A percentile compares a stretch with the other conserved stretches of the same genome.
phyloP scores from a whole-genome alignment of 2,888 invertebrate species.

The Sepioteuthis lessoniana region DNA sequence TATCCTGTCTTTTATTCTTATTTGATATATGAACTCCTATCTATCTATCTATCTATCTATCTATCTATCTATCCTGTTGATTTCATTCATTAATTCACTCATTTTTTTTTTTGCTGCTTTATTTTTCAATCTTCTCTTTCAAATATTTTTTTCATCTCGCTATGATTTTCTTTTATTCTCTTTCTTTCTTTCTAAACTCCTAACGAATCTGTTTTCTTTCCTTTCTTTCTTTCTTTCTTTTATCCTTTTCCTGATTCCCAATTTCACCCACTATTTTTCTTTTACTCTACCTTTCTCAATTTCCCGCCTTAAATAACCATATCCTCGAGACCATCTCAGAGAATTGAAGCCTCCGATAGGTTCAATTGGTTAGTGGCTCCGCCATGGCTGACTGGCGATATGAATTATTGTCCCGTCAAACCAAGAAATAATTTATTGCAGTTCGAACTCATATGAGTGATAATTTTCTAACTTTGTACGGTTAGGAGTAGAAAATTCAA shows the following conservation, averaged over 20 bases:
- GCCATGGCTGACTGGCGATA: conserved; percentile 6
- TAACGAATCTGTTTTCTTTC: too few species aligned
- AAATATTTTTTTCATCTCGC: too few species aligned
- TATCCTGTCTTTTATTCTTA: too few species aligned
- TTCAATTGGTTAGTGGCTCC: not conserved
- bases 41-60: too few species aligned
- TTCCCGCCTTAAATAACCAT: not conserved
- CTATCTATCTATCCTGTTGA: too few species aligned
- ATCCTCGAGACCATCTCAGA: not conserved
- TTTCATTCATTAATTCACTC: too few species aligned
- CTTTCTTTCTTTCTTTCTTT: not conserved
- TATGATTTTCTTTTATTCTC: too few species aligned
- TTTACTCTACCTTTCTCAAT: not conserved
- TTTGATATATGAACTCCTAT: too few species aligned
- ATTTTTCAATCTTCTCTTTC: too few species aligned
- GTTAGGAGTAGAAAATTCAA: not conserved
- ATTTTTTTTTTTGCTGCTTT: too few species aligned
- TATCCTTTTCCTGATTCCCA: not conserved
- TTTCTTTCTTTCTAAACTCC: too few species aligned
- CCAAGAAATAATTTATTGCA: conserved; percentile 33
- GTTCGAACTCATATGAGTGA: not conserved
- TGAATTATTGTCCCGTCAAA: conserved; percentile 23
- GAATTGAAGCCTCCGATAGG: not conserved
- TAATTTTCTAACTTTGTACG: not conserved
- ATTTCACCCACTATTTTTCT: not conserved